phyloP scores from a whole-genome alignment of 2,113 vertebrate species.

The Chloropsis cyanopogon region DNA sequence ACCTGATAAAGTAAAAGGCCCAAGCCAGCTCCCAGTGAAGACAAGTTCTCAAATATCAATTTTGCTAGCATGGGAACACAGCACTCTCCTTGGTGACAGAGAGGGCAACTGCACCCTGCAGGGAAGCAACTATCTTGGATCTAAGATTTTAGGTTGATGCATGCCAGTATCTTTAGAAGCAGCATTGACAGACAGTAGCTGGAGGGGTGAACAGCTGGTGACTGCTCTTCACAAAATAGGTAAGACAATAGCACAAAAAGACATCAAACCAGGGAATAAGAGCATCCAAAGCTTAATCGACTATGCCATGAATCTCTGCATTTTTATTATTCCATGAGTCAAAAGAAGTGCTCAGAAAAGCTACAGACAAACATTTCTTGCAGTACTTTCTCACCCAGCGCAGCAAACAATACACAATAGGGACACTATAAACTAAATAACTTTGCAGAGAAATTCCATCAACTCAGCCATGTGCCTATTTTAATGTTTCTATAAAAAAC shows the following conservation, averaged over 20 bases:
- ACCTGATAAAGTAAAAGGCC: neutral
- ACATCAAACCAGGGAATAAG: slow-evolving; percentile 48
- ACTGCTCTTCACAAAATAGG: slow-evolving; percentile 56
- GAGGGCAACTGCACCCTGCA: slow-evolving; percentile 50
- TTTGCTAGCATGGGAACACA: neutral
- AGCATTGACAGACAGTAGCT: slow-evolving; percentile 55
- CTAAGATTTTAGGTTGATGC: slow-evolving; percentile 49
- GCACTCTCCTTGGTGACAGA: slow-evolving; percentile 44
- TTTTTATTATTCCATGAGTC: slow-evolving; percentile 47
- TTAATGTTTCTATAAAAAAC: slow-evolving; percentile 23
- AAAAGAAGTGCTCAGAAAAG: slow-evolving; percentile 45
- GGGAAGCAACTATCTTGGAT: slow-evolving; percentile 40
- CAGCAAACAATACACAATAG: slow-evolving; percentile 60
- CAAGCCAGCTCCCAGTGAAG: neutral
- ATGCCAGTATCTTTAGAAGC: slow-evolving; percentile 45
- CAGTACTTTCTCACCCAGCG: slow-evolving; percentile 49
- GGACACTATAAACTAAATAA: slow-evolving; percentile 40
- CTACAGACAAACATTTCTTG: slow-evolving; percentile 21
- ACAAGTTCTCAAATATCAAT: neutral
- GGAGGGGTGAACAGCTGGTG: slow-evolving; percentile 60
- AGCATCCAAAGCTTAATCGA: slow-evolving; percentile 56
- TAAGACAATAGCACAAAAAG: slow-evolving; percentile 47
- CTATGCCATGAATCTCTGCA: slow-evolving; percentile 33
- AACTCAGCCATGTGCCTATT: slow-evolving; percentile 40
- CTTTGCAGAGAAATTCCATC: slow-evolving; percentile 46